Base-by-base conservation (phyloP, 2,797 vertebrate genomes). In the Cuculus canorus region DNA sequence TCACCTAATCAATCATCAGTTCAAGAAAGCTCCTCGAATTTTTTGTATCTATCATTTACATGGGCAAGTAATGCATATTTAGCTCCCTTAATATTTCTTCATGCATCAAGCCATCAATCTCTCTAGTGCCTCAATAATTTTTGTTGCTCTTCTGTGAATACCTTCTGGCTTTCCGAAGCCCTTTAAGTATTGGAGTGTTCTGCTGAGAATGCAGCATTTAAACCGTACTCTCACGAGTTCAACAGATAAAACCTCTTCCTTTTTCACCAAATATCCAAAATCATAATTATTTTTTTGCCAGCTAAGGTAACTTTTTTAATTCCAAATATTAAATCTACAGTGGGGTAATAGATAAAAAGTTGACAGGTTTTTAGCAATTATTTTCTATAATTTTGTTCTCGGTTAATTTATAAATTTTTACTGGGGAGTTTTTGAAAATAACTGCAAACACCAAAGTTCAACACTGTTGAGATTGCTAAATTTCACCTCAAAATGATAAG, bases 81-180 rank as follows among this genome's bases (percentile, higher is more conserved):
- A 73, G 25, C 21, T 88, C 47, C 66, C 56, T 65, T 30, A 13
- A 63, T 92, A 79, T 81, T 85, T 83, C 81, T 61, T 85, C 88
- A 17, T 23, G n/a, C 57, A 73, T 91, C 92, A 71, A 85, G 71
- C 30, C 80, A 86, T 96, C 77, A 80, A 76, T 93, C 56, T 73
- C 68, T n/a, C 43, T 1, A 48, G 72, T 22, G 13, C 24, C 52
- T 83, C 35, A 23, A 92, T 81, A 65, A 79, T 54, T 94, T 90
- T 35, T 84, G 24, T 56, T 81, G 52, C 70, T 92, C 68, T 90
- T 73, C 86, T 47, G 60, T 66, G 83, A 79, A 72, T 48, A 73
- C 5, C 2, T 48, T 65, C 82, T 68, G 65, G 76, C 39, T 90
- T 94, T 43, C 64, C 64, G 59, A 79, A 57, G 25, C 33, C 28